phyloP scores from a whole-genome alignment of 2,888 invertebrate species.

The Oscheius sp. region DNA sequence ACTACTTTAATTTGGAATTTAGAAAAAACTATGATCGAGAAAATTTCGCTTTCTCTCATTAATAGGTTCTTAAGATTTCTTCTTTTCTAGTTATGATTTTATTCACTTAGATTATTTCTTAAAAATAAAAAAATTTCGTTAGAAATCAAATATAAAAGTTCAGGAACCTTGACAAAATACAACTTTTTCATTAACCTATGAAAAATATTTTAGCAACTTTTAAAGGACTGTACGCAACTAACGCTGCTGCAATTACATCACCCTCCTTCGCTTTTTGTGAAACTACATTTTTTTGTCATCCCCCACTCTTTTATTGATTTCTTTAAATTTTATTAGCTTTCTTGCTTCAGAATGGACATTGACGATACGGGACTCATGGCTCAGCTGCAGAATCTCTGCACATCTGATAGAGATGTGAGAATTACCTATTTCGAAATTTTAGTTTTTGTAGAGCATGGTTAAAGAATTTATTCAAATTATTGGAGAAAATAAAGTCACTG shows the following conservation, averaged over 20 bases:
- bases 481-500: conserved; percentile 28
- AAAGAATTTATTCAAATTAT: conserved; percentile 17
- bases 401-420: conserved; percentile 16
- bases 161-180: too few relatives aligned
- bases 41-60: too few relatives aligned
- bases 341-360: conserved; percentile 3
- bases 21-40: too few relatives aligned
- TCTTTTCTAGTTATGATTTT: too few relatives aligned
- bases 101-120: too few relatives aligned
- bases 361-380: conserved; percentile 12
- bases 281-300: not conserved
- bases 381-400: conserved; percentile 9
- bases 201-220: too few relatives aligned
- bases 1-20: too few relatives aligned
- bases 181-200: too few relatives aligned
- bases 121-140: too few relatives aligned
- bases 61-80: too few relatives aligned
- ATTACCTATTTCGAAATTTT: not conserved
- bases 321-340: not conserved
- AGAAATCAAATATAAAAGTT: too few relatives aligned
- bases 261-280: not conserved
- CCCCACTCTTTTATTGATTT: not conserved
- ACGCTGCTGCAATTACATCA: not conserved
- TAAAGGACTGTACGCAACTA: conserved; percentile 2
- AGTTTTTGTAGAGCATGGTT: conserved; percentile 11